phyloP scores from a whole-genome alignment of 92 coral and sea anemone species.

The Anthopleura xanthogrammica region DNA sequence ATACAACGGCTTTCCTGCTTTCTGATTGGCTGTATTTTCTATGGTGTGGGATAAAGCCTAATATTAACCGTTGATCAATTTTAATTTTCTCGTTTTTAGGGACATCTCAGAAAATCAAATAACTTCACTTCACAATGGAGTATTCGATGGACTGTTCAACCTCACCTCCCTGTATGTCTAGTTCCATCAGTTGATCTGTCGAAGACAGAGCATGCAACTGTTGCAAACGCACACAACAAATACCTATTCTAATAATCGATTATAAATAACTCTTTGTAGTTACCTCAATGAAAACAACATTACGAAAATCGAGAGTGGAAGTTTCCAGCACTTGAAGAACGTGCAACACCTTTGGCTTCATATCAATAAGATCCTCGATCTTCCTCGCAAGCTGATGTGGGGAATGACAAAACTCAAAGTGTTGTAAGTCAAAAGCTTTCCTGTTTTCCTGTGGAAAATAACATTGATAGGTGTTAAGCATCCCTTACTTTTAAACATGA shows the following conservation, averaged over 20 bases:
- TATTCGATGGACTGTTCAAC: constrained; percentile 34
- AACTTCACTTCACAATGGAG: constrained; percentile 29
- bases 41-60: too few relatives aligned
- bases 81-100: constrained; percentile 3
- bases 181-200: too few relatives aligned
- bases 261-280: constrained; percentile 8
- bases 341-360: constrained; percentile 37
- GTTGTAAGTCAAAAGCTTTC: constrained; percentile 30
- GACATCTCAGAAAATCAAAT: constrained; percentile 57
- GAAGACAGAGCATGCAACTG: too few relatives aligned
- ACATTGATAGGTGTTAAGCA: too few relatives aligned
- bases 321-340: constrained; percentile 36
- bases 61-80: neutral
- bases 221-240: too few relatives aligned
- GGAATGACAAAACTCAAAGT: constrained; percentile 41
- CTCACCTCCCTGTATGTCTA: constrained; percentile 46
- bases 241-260: neutral
- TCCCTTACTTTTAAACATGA: too few relatives aligned
- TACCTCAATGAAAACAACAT: constrained; percentile 49
- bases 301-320: constrained; percentile 39
- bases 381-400: constrained; percentile 38
- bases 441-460: neutral
- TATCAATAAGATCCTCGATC: constrained; percentile 47
- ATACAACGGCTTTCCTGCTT: too few relatives aligned
- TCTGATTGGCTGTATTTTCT: too few relatives aligned